Base-by-base conservation (phyloP, 2,888 invertebrate species). In the Athalia cordata region DNA sequence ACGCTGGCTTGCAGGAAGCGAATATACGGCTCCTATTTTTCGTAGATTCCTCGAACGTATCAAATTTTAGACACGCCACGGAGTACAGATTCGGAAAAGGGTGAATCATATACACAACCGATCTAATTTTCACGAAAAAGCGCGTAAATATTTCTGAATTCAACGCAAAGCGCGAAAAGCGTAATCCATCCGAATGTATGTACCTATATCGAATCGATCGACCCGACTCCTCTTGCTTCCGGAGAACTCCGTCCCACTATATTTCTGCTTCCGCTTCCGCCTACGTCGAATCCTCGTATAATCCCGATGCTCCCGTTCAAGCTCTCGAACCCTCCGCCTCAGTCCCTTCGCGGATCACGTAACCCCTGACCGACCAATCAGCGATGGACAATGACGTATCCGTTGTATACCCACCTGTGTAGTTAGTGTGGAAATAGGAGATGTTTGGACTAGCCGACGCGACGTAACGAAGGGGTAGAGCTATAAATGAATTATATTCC, bases 231-330 rank as follows among this genome's bases (percentile, higher is more conserved):
- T 49, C 66, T 49, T 7, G 66, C 66, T 49, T 66, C 66, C 66
- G 66, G 66, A 47, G 66, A 49, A 66, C 66, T n/a, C 47, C 66
- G 66, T 66, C 66, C 49, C 66, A n/a, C 29, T 29, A 29, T 29
- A 29, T 29, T 29, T 29, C 29, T 29, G 29, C 66, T 47, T 66
- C 66, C 66, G 66, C 49, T 66, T 66, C 66, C 66, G 66, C 47
- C 66, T 49, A 49, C 66, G 66, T 66, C 66, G 49, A 66, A 66
- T 66, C 66, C 66, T 49, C 66, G 66, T 66, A 49, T 66, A n/a
- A 66, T n/a, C 66, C 49, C 7, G 66, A 49, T 66, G 47, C 15
- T n/a, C 47, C n/a, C 29, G 29, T 29, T 29, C 29, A 2, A 29
- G 29, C 29, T 29, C 29, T 29, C 29, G 29, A 29, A 0, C 29